These are phyloP conservation scores for Cephus cinctus DNA, from an alignment of 1,140 invertebrate genomes.

Conservation along the genomic window DNA sequence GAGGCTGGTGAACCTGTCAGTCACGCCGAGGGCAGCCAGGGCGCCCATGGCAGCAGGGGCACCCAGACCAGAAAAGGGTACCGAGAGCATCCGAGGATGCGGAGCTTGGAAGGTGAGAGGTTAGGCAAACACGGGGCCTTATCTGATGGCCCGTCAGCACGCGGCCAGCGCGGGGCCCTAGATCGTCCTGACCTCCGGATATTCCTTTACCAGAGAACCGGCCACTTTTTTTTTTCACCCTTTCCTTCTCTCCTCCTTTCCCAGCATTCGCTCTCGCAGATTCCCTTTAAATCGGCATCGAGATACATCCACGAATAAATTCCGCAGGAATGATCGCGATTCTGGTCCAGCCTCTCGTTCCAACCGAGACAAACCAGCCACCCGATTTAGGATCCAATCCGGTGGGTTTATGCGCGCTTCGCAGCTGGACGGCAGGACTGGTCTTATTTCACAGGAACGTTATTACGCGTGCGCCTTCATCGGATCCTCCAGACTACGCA, in stretches of 20 bases:
- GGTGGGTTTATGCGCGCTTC: slow-evolving; percentile 40
- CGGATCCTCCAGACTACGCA: too few relatives aligned
- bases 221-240: slow-evolving; percentile 27
- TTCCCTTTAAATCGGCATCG: slow-evolving; percentile 38
- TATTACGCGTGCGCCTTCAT: slow-evolving; percentile 28
- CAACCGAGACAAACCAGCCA: slow-evolving; percentile 29
- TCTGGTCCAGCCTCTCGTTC: slow-evolving; percentile 8
- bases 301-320: too few relatives aligned
- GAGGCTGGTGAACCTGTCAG: slow-evolving; percentile 36
- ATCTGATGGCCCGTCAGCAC: slow-evolving; percentile 52
- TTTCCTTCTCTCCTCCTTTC: not conserved
- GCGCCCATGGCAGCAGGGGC: slow-evolving; percentile 11
- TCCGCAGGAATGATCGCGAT: slow-evolving; percentile 11
- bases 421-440: slow-evolving; percentile 31
- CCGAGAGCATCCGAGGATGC: too few relatives aligned
- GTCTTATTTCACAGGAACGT: slow-evolving; percentile 38
- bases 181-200: too few relatives aligned
- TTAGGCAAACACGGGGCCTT: slow-evolving; percentile 50
- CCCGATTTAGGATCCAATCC: slow-evolving; percentile 42
- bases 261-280: slow-evolving; percentile 30
- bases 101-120: slow-evolving; percentile 47
- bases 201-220: too few relatives aligned
- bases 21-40: slow-evolving; percentile 27
- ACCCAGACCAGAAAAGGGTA: too few relatives aligned
- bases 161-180: not conserved